Conservation (phyloP, 2,113 vertebrate species). For the Emberiza fucata region DNA sequence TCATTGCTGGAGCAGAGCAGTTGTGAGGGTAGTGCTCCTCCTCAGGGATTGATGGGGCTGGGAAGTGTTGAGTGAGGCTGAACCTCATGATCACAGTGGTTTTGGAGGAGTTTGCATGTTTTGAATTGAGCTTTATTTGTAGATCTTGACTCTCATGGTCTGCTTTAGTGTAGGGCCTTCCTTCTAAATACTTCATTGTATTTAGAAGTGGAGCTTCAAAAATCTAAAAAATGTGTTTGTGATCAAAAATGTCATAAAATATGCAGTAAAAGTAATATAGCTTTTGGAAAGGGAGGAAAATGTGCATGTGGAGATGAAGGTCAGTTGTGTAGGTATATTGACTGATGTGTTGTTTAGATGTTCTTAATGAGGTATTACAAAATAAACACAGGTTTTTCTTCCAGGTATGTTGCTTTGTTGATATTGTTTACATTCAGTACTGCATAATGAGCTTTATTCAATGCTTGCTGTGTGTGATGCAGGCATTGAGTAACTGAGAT, state of each 20-base stretch:
- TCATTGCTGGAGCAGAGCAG: background rate
- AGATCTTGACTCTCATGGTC: background rate
- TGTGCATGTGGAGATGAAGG: background rate
- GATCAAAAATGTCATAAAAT: background rate
- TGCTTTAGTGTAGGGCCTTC: background rate
- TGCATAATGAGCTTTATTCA: background rate
- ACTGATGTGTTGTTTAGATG: background rate
- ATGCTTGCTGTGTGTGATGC: background rate
- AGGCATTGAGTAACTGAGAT: background rate
- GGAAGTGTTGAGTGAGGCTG: background rate
- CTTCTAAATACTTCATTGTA: background rate
- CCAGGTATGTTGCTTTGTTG: background rate
- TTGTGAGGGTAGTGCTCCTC: background rate
- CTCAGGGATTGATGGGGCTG: background rate
- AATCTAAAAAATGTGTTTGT: background rate
- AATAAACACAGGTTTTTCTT: background rate
- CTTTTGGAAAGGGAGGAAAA: background rate
- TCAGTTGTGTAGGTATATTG: background rate
- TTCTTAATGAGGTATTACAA: background rate
- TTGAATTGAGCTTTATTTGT: background rate
- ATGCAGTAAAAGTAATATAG: background rate
- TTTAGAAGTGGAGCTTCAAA: background rate
- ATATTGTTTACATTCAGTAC: background rate
- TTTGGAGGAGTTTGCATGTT: background rate
- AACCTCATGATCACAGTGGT: background rate